Evolutionary conservation across 2,797 vertebrate species (phyloP).

Genomic region (Carcharodon carcharias): DNA sequence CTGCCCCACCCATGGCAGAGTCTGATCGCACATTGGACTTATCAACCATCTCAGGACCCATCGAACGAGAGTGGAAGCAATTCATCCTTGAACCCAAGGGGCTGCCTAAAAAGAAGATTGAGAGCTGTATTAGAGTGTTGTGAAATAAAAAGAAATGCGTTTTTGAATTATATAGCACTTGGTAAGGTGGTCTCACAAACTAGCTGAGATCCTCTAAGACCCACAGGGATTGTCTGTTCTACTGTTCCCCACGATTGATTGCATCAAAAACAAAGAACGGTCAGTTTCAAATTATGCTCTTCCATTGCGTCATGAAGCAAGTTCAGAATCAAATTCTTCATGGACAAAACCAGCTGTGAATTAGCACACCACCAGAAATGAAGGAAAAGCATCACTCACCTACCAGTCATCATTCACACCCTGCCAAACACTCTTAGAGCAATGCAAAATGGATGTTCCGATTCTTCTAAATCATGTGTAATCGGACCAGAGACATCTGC

Average conservation of each 20-base stretch:
- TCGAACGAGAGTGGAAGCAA: neutral
- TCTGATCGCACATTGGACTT: neutral
- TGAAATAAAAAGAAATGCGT: neutral
- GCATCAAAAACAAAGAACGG: neutral
- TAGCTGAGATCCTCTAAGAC: neutral
- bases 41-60: neutral
- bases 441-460: neutral
- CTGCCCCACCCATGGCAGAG: neutral
- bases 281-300: conserved; percentile 22
- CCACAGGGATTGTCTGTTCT: too few relatives aligned
- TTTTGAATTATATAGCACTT: neutral
- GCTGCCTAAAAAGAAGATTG: neutral
- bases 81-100: neutral
- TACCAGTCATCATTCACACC: conserved; percentile 24
- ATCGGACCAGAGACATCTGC: neutral
- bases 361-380: neutral
- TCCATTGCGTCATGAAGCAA: neutral
- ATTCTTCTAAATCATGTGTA: neutral
- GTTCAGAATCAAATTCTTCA: conserved; percentile 23
- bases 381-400: neutral
- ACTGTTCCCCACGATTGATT: neutral
- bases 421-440: neutral
- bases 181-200: neutral
- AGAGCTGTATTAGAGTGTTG: neutral
- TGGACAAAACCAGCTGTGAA: neutral